Base-by-base conservation (phyloP, 2,888 invertebrate genomes). In the Calameuta idolon region DNA sequence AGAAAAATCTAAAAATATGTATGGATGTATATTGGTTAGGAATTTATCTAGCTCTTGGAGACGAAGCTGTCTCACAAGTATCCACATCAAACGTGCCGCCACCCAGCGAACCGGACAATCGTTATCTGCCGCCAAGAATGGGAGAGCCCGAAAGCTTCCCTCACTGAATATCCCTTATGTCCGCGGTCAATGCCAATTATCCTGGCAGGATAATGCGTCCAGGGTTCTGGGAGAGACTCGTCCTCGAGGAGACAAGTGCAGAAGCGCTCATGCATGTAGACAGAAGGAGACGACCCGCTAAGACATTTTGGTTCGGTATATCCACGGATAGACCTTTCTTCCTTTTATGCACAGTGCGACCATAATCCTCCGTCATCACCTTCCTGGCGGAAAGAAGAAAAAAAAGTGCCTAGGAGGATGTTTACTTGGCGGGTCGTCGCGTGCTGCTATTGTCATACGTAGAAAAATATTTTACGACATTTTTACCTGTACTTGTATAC, bases 61-160 rank as follows among this genome's bases (percentile, higher is more conserved):
- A 55, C 55, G 55, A 23, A 55, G 55, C 23, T 55, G 15, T 55
- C 55, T 23, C 55, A 55, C 55, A 55, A 55, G 55, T 55, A 55
- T 55, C 55, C 75, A 86, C 85, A 88, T 90, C 85, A 89, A 90
- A 90, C 82, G 82, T 12, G 83, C 89, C 89, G 89, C 87, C 78
- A 74, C 81, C 77, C 83, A 79, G 77, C 85, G 86, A 81, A 84
- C 84, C 87, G 87, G 84, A 86, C 85, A 89, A 90, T 90, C 89
- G 88, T 88, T 90, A 90, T 90, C 90, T 90, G 79, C 79, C 79
- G 79, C 80, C 80, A 80, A 79, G 55, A 73, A 81, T 74, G 75
- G 77, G 75, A 75, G 33, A 75, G 76, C 81, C 83, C 76, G 69
- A 73, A 73, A 77, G 81, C 76, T 82, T 80, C 79, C 55, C 34